A percentile compares a stretch with the other conserved stretches of the same genome.
Conservation (phyloP, 2,888 invertebrate species). For the Bombyx huttoni region DNA sequence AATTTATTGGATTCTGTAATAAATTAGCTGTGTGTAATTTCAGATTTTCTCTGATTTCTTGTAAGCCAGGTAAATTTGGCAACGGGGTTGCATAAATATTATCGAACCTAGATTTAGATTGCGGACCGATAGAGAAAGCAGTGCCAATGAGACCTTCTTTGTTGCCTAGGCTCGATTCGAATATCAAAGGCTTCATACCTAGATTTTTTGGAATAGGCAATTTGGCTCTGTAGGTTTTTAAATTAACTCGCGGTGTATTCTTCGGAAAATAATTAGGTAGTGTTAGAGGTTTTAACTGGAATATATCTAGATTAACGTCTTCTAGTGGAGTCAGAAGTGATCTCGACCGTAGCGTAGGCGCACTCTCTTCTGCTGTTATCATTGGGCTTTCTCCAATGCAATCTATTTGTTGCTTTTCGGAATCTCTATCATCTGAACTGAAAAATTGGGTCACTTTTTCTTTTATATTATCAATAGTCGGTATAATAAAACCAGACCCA, state of each 20-base stretch:
- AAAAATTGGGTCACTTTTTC: slow-evolving; percentile 21
- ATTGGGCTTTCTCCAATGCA: slow-evolving; percentile 12
- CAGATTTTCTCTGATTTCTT: slow-evolving; percentile 11
- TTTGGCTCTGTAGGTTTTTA: slow-evolving; percentile 32
- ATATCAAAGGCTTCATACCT: slow-evolving; percentile 26
- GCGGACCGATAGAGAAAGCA: slow-evolving; percentile 17
- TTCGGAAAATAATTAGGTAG: slow-evolving; percentile 7
- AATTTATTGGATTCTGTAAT: slow-evolving; percentile 15
- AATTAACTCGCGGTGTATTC: slow-evolving; percentile 18
- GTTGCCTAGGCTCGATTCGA: slow-evolving; percentile 24
- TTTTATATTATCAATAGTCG: slow-evolving; percentile 24
- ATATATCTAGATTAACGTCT: slow-evolving; percentile 25
- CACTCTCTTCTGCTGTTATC: slow-evolving; percentile 24
- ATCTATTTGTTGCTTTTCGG: slow-evolving; percentile 9
- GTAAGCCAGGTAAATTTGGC: slow-evolving; percentile 17
- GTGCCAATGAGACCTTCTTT: slow-evolving; percentile 20
- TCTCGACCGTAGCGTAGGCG: slow-evolving; percentile 12
- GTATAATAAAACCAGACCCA: slow-evolving; percentile 14
- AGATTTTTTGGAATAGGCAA: slow-evolving; percentile 28
- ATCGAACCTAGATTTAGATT: slow-evolving; percentile 10
- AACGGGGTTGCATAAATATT: slow-evolving; percentile 12
- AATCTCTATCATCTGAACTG: slow-evolving; percentile 11
- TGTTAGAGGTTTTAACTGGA: slow-evolving; percentile 22
- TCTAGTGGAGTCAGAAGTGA: slow-evolving; percentile 18
- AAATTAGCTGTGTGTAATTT: slow-evolving; percentile 12